Evolutionary conservation across 2,113 vertebrate genomes (phyloP).

Genomic region (Dipodomys stephensi): DNA sequence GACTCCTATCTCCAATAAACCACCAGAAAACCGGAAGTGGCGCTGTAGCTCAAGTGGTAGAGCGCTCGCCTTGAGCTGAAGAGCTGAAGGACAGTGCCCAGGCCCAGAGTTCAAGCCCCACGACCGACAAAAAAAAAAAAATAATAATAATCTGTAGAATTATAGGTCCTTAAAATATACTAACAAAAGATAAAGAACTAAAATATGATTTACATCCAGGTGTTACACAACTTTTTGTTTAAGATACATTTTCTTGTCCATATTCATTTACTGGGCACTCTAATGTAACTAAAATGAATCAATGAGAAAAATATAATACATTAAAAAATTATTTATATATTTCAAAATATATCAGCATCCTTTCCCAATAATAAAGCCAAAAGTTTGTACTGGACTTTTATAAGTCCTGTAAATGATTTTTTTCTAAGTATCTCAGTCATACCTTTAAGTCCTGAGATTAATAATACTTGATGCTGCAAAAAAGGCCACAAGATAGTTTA

Average conservation of each 20-base stretch:
- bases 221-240: background rate
- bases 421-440: background rate
- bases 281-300: background rate
- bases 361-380: background rate
- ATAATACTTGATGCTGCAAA: background rate
- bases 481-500: background rate
- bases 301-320: background rate
- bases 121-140: too few relatives aligned
- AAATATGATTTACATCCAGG: constrained; percentile 20
- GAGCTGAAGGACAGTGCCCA: too few relatives aligned
- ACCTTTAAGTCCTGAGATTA: background rate
- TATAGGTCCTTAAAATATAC: background rate
- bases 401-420: background rate
- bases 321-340: background rate
- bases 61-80: too few relatives aligned
- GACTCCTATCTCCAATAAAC: too few relatives aligned
- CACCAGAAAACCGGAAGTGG: too few relatives aligned
- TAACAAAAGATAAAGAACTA: background rate
- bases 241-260: background rate
- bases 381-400: background rate
- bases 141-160: too few relatives aligned
- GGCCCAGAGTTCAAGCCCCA: too few relatives aligned
- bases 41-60: too few relatives aligned
- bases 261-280: background rate
- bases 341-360: background rate